These are phyloP conservation scores for Euphysa ruthae DNA, from an alignment of 30 jellyfish, hydroid and myxozoan genomes.

Conservation along the genomic window DNA sequence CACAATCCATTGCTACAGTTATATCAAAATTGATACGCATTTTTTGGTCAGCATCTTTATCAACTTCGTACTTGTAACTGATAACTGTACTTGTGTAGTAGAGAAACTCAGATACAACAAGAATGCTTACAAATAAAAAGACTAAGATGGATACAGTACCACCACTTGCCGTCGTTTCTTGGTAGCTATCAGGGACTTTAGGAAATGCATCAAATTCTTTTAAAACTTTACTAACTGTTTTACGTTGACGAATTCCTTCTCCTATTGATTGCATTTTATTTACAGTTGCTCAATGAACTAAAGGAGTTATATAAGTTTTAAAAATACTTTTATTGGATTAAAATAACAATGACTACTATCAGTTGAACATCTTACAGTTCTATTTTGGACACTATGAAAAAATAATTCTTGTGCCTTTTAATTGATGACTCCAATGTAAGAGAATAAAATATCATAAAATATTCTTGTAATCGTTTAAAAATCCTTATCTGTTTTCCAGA, in stretches of 20 bases:
- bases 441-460: no score
- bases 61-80: conserved; percentile 74
- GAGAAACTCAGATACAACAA: conserved; percentile 71
- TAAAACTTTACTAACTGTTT: conserved; percentile 58
- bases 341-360: no score
- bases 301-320: no score
- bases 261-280: conserved; percentile 49
- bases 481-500: no score
- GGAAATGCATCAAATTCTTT: conserved; percentile 95
- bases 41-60: conserved; percentile 88
- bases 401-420: no score
- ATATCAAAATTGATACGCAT: conserved; percentile 78
- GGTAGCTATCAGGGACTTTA: conserved; percentile 86
- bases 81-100: conserved; percentile 67
- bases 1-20: conserved; percentile 88
- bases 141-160: conserved; percentile 87
- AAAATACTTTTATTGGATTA: no score
- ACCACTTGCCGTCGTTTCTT: conserved; percentile 90
- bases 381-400: no score
- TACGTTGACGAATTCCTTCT: conserved; percentile 73
- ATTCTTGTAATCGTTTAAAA: no score
- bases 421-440: no score
- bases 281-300: no score
- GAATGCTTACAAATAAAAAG: conserved; percentile 55
- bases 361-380: no score